phyloP scores from a whole-genome alignment of 1,140 invertebrate species.

The Hestina assimilis region DNA sequence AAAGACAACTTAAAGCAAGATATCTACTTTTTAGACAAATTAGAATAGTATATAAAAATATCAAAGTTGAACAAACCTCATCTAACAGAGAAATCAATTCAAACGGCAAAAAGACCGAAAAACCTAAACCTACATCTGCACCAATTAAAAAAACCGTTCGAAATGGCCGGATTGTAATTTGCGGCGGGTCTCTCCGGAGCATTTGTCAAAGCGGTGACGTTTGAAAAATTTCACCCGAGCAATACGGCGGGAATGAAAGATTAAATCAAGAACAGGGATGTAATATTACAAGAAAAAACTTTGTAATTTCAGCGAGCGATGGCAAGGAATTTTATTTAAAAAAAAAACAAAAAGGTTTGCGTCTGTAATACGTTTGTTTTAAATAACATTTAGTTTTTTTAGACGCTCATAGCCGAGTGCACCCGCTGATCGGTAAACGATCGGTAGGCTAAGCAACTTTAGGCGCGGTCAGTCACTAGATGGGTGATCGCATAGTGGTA shows the following conservation, averaged over 20 bases:
- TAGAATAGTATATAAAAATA: no score
- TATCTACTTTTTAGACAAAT: no score
- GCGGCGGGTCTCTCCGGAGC: conserved; percentile 30
- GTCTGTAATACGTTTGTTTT: no score
- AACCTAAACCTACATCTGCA: conserved; percentile 25
- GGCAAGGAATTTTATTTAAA: not conserved
- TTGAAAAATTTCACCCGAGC: conserved; percentile 39
- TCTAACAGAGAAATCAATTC: not conserved
- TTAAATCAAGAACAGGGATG: conserved; percentile 46
- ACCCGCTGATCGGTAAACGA: no score
- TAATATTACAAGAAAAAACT: conserved; percentile 6
- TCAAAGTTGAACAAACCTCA: not conserved
- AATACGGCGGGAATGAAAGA: conserved; percentile 57
- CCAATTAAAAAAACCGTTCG: conserved; percentile 32
- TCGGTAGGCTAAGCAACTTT: no score
- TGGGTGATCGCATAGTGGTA: no score
- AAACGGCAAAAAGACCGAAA: not conserved
- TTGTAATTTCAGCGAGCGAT: not conserved
- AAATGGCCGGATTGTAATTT: conserved; percentile 36
- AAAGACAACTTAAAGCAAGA: no score
- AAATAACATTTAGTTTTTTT: no score
- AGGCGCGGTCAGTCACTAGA: no score
- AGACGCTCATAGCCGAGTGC: no score
- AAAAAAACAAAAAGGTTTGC: no score
- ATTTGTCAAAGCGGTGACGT: conserved; percentile 40